Evolutionary conservation across 2,113 vertebrate genomes (phyloP).

Genomic region (Muntiacus reevesi): DNA sequence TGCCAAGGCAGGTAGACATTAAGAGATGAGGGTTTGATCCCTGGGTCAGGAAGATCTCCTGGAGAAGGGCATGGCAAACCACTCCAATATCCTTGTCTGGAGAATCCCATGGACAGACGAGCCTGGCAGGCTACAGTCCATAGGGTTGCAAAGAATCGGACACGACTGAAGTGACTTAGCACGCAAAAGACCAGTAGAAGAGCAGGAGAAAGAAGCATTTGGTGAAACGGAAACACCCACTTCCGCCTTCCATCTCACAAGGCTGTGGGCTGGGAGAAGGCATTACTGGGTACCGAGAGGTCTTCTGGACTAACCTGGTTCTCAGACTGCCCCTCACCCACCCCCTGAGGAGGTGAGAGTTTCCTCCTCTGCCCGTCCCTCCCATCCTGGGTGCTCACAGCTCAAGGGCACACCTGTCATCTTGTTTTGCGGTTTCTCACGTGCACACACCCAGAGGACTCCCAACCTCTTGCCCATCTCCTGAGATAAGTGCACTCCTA

Average conservation of each 20-base stretch:
- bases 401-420: not conserved
- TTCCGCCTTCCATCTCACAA: not conserved
- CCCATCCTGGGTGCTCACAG: not conserved
- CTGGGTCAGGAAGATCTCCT: not conserved
- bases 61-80: not conserved
- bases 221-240: not conserved
- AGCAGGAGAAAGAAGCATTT: not conserved
- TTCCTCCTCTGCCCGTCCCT: not conserved
- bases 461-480: not conserved
- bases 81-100: not conserved
- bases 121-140: not conserved
- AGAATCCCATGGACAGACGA: not conserved
- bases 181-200: not conserved
- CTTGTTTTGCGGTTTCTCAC: not conserved
- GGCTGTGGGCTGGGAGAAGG: not conserved
- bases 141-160: not conserved
- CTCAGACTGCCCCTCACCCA: not conserved
- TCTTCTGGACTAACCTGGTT: not conserved
- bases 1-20: not conserved
- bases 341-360: not conserved
- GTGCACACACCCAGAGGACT: fast-evolving
- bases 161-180: not conserved
- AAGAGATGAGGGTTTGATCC: not conserved
- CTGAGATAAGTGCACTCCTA: not conserved
- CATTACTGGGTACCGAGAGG: not conserved